Base-by-base conservation (phyloP, 1,140 invertebrate genomes). In the Lethrus apterus region DNA sequence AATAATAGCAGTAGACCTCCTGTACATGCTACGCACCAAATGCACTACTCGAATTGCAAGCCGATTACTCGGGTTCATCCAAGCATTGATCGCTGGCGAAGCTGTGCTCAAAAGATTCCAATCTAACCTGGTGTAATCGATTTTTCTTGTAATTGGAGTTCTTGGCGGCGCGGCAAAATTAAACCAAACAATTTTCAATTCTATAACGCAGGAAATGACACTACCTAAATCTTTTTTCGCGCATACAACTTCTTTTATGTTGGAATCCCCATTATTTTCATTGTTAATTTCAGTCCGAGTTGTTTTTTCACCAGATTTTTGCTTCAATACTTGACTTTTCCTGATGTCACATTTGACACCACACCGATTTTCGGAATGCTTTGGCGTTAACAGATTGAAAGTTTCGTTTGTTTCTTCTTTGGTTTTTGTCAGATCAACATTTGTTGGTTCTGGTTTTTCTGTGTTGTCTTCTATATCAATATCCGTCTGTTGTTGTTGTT, bases 91-190 rank as follows among this genome's bases (percentile, higher is more conserved):
- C 0, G 92, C 89, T 0, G 94, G 93, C 0, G 91, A 93, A 4
- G 91, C 91, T 3, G 93, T 97, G 66, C 91, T 95, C 15, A 98
- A 66, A 13, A 98, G 70, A 71, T 98, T 97, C 93, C 93, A 97
- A 67, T 98, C 94, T 45, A 94, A 44, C 83, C 86, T 80, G 0
- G 92, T 96, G 60, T 89, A 93, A 66, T 97, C 93, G 46, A 95
- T 93, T 72, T 95, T 95, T 35, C 87, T 79, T 0, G 92, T 95
- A 23, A 94, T 94, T 0, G 93, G 90, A 10, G 90, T 89, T 51
- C 89, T 79, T 0, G 93, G 93, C 1, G 94, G 93, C 0, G 94
- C 93, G 13, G 93, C 93, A 73, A 97, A 97, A 66, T 96, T 96
- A 55, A 97, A 93, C 93, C 93, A 98, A 8, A 94, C 85, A 0